Percentiles rank a stretch among this genome's conserved stretches.
Conservation (phyloP, 2,113 vertebrate species). For the Coracopsis vasa region DNA sequence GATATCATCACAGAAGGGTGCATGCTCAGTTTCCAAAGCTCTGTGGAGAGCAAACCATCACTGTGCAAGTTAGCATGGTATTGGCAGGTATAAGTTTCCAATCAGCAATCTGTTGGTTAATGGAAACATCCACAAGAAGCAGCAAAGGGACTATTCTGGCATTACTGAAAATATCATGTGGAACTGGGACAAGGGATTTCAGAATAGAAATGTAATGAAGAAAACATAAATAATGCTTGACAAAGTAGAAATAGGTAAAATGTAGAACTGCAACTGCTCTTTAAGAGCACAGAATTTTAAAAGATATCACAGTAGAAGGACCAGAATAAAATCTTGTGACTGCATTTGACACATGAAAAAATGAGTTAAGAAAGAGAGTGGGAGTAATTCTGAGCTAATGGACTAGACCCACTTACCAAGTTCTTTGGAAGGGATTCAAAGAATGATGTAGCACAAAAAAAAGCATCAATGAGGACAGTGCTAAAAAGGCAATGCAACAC, state of each 20-base stretch:
- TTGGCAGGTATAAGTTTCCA: not conserved
- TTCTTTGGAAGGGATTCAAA: not conserved
- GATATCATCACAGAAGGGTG: not conserved
- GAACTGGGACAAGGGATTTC: not conserved
- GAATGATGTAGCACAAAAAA: not conserved
- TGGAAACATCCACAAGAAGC: not conserved
- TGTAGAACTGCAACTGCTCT: not conserved
- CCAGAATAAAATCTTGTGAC: not conserved
- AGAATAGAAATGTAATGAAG: not conserved
- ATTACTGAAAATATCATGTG: not conserved
- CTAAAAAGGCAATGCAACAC: not conserved
- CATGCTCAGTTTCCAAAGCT: not conserved
- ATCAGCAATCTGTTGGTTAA: not conserved
- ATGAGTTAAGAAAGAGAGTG: not conserved
- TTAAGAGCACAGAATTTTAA: not conserved
- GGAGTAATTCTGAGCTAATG: not conserved
- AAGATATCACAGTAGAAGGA: not conserved
- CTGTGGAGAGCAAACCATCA: not conserved
- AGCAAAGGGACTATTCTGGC: not conserved
- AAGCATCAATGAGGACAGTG: not conserved
- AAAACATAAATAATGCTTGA: not conserved
- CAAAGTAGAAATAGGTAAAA: not conserved
- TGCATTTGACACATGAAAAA: not conserved
- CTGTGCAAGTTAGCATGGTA: accelerated
- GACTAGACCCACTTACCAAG: not conserved